A percentile compares a stretch with the other conserved stretches of the same genome.
Conservation (phyloP, 2,113 vertebrate genomes). For the Galbula dea region DNA sequence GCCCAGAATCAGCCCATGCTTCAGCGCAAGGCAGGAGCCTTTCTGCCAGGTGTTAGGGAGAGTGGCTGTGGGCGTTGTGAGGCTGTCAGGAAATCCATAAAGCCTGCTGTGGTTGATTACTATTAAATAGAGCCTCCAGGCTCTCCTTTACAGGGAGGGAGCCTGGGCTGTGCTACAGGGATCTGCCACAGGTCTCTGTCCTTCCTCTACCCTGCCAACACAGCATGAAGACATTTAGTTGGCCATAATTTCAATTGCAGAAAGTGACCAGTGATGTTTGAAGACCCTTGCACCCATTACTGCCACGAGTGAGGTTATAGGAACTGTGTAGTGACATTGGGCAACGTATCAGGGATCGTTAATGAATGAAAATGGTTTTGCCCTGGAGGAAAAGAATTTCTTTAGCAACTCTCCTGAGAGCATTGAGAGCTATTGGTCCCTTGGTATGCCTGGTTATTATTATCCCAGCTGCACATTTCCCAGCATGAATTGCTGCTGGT, state of each 20-base stretch:
- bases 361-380: background rate
- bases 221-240: background rate
- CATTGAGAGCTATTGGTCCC: background rate
- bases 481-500: fast-evolving
- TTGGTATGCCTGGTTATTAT: background rate
- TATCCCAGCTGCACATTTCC: background rate
- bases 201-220: fast-evolving
- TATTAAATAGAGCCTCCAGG: background rate
- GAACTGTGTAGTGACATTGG: background rate
- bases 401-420: background rate
- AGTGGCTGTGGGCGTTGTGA: background rate
- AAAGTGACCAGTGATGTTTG: background rate
- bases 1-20: background rate
- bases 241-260: background rate
- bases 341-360: background rate
- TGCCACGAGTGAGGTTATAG: background rate
- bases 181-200: background rate
- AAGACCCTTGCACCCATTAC: fast-evolving
- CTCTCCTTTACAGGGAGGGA: background rate
- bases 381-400: constrained; percentile 4
- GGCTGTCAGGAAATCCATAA: background rate
- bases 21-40: background rate
- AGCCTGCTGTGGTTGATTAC: background rate
- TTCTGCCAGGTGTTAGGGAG: background rate
- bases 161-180: background rate